Evolutionary conservation across 2,888 invertebrate species (phyloP).

Genomic region (Nysson spinosus): DNA sequence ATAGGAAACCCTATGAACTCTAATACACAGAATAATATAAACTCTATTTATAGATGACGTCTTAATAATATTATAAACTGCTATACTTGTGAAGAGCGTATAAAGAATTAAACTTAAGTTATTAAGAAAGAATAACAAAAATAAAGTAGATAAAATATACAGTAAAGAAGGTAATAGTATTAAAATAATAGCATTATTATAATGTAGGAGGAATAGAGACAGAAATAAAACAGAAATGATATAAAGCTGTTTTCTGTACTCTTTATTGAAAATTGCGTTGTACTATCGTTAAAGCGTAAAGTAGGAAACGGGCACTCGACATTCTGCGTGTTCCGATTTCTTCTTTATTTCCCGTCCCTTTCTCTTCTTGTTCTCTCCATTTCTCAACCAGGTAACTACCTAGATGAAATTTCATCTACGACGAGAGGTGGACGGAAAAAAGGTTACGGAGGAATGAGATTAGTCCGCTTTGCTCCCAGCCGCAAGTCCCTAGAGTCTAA

Average conservation of each 20-base stretch:
- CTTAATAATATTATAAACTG: no score
- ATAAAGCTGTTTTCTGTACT: conserved; percentile 7
- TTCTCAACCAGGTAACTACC: conserved; percentile 16
- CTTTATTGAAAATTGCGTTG: conserved; percentile 7
- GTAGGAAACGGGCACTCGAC: conserved; percentile 3
- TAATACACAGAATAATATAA: no score
- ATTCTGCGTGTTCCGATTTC: not conserved
- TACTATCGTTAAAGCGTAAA: conserved; percentile 13
- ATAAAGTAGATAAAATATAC: no score
- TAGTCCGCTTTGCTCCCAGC: conserved; percentile 25
- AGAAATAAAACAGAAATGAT: no score
- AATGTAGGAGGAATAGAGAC: no score
- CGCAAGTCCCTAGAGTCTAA: conserved; percentile 9
- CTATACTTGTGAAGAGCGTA: no score
- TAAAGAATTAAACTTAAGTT: no score
- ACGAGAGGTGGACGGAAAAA: conserved; percentile 4
- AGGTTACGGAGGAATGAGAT: conserved; percentile 26
- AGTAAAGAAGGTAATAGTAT: no score
- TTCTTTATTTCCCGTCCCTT: not conserved
- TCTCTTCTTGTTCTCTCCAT: not conserved
- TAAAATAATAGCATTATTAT: no score
- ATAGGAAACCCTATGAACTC: no score
- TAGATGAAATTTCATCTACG: conserved; percentile 31
- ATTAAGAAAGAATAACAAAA: no score
- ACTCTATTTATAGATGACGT: no score